These are phyloP conservation scores for Nettapus auritus DNA, from an alignment of 2,113 vertebrate genomes.

Conservation along the genomic window DNA sequence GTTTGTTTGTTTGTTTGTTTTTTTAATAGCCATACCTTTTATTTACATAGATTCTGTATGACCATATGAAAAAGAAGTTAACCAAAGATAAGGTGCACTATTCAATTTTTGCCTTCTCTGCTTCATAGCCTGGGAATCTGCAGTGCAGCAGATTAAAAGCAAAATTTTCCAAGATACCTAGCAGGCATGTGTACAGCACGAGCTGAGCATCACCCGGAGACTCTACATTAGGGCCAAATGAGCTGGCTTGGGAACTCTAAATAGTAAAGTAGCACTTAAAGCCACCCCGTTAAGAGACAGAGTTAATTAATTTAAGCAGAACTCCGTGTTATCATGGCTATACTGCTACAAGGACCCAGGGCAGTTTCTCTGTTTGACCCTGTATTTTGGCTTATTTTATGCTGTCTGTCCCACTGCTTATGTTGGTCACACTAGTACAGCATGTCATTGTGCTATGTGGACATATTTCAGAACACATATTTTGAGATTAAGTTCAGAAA, in stretches of 20 bases:
- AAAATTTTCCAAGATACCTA: background rate
- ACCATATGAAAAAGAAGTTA: background rate
- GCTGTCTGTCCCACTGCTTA: too few species aligned
- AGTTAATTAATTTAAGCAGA: background rate
- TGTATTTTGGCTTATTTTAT: rapidly evolving
- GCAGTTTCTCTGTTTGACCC: background rate
- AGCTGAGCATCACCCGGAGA: background rate
- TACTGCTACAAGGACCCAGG: background rate
- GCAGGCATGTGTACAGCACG: background rate
- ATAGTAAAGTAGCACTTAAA: background rate
- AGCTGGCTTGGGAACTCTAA: background rate
- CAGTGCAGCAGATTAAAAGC: background rate
- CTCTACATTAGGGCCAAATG: background rate
- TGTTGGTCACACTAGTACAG: background rate
- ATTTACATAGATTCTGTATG: background rate
- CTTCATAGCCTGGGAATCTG: background rate
- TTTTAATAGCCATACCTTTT: background rate
- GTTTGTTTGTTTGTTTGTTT: background rate
- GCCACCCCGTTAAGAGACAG: background rate
- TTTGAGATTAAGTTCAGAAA: background rate
- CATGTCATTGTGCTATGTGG: background rate
- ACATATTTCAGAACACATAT: background rate
- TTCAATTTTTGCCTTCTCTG: background rate
- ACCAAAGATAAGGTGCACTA: background rate
- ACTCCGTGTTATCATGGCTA: background rate